Base-by-base conservation (phyloP, 64 coral and sea anemone genomes). In the Montipora sp. region DNA sequence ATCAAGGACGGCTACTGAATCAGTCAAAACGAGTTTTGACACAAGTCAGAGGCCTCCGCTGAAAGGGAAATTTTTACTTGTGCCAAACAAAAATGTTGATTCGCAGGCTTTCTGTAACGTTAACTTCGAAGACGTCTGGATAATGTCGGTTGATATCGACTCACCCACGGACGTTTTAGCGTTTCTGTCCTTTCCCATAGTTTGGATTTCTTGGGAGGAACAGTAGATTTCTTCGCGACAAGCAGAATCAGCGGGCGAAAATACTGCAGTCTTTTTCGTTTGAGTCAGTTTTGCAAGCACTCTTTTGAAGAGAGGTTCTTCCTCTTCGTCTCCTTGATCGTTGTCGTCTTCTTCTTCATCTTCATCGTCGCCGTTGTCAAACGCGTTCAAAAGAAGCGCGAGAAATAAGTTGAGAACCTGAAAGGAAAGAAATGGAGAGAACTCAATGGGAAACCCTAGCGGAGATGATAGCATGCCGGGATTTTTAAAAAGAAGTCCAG, bases 331-430 rank as follows among this genome's bases (percentile, higher is more conserved):
- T 4, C 50, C 82, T 3, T 80, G 55, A 15, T 80, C 84, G 21
- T 77, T 23, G 19, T 85, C 75, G 19, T 75, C 68, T 10, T 60
- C 81, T 36, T 84, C 80, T n/a, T 84, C 81, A 1, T 77, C 90
- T 11, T 77, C 75, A 3, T 92, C 90, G 12, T 92, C 91, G 10
- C 86, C 91, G 61, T 73, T 88, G 59, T 93, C 91, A 73, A 93
- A 93, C 1, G 91, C 91, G 63, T 93, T 93, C 22, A 93, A 47
- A 14, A 93, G 59, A 46, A 93, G 61, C 11, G 91, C 91, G 3
- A 93, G 84, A 4, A 93, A 93, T 36, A 93, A 75, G n/a, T 93
- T 93, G 45, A 93, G 77, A 44, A 93, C 91, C 91, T 93, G 15
- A 18, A 14, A 7, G 19, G 0, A 57, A 71, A 71, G 4, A 19